Evolutionary conservation across 2,888 invertebrate genomes (phyloP).

Genomic region (Caradrina clavipalpis): DNA sequence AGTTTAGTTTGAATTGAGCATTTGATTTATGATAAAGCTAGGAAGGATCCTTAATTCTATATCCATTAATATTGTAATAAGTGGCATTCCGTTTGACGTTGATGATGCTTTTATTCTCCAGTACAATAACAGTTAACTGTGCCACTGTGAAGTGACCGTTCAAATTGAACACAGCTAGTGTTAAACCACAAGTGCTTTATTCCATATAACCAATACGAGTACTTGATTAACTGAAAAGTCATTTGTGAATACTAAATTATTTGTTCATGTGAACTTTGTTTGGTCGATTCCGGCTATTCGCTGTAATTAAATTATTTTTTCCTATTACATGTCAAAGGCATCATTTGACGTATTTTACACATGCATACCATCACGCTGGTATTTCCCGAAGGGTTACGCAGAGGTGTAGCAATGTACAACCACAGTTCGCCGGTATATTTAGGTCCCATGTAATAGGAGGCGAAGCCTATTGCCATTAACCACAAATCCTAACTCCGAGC

Average conservation of each 20-base stretch:
- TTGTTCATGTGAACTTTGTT: conserved; percentile 38
- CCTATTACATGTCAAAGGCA: background rate
- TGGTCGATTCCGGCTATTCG: background rate
- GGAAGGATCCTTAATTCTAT: background rate
- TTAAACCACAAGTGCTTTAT: conserved; percentile 50
- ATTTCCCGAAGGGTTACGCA: too few species aligned
- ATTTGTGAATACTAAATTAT: conserved; percentile 42
- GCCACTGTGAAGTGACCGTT: conserved; percentile 26
- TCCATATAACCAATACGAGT: conserved; percentile 46
- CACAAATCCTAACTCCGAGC: too few species aligned
- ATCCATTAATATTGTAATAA: conserved; percentile 24
- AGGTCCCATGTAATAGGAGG: too few species aligned
- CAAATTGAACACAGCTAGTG: conserved; percentile 34
- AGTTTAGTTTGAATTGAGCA: background rate
- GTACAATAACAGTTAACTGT: conserved; percentile 38
- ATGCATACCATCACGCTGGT: too few species aligned
- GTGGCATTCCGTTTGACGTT: background rate
- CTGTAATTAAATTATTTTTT: conserved; percentile 9
- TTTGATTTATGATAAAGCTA: conserved; percentile 19
- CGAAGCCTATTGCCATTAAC: too few species aligned
- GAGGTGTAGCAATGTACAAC: too few species aligned
- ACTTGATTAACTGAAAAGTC: conserved; percentile 44
- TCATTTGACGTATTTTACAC: background rate
- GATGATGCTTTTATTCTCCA: conserved; percentile 23
- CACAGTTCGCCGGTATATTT: too few species aligned